Evolutionary conservation across 2,113 vertebrate genomes (phyloP).

Genomic region (Balaeniceps rex): DNA sequence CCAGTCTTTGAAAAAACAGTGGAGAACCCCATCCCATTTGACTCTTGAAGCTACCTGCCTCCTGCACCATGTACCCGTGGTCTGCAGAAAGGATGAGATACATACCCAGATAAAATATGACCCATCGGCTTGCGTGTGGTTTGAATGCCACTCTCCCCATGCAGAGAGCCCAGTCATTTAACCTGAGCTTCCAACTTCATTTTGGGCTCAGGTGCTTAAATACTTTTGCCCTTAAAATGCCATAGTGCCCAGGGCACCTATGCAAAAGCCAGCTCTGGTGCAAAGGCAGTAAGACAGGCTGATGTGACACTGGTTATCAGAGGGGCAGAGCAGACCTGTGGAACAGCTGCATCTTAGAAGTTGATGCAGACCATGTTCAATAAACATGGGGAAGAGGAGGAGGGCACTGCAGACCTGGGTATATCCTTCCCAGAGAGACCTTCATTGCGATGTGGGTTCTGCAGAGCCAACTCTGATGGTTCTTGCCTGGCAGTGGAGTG

Average conservation of each 20-base stretch:
- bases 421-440: background rate
- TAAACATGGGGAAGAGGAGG: background rate
- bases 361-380: background rate
- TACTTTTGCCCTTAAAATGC: background rate
- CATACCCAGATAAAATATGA: background rate
- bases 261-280: background rate
- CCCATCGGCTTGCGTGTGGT: background rate
- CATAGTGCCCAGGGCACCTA: background rate
- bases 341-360: background rate
- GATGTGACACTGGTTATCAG: background rate
- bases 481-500: background rate
- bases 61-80: background rate
- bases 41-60: background rate
- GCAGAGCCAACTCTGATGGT: background rate
- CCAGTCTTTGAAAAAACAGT: background rate
- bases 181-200: background rate
- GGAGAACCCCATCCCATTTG: background rate
- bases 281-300: background rate
- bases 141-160: background rate
- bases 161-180: background rate
- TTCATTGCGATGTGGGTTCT: accelerated
- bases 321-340: background rate
- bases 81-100: background rate
- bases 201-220: background rate
- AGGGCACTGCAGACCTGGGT: accelerated